Evolutionary conservation across 1,140 invertebrate species (phyloP), one percentile per base, ranked within the genome.

Genomic region (Trichonephila inaurata): DNA sequence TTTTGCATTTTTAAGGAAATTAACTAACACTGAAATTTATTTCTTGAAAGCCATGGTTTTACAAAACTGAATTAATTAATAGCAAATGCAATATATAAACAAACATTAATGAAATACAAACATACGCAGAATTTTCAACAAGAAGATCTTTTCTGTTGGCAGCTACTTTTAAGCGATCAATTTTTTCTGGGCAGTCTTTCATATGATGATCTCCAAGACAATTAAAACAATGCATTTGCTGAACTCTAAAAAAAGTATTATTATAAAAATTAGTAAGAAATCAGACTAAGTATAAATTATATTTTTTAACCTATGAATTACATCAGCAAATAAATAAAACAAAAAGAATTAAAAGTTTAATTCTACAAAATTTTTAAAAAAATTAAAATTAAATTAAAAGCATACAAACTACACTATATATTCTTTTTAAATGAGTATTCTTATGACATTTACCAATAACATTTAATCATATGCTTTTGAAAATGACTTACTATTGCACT

Each of bases 171-270:
- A 28, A 21, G 12, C 92, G 61, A 51, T 94, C 86, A 33, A 94
- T 64, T 64, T 77, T 85, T 28, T 93, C 87, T 40, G 90, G 90
- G 24, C 94, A 94, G 24, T 93, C 51, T 33, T 91, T 92, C 62
- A 94, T 64, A 89, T 91, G 87, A 64, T 94, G 94, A 62, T 92
- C 44, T 51, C 94, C 94, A 40, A 93, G 62, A 58, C 94, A 94
- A 81, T 94, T 94, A 64, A 94, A 94, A 93, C 94, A 94, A 18
- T 87, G 89, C 87, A 94, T 81, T 6, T 58, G 24, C 24, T 72
- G 92, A 21, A 69, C 40, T 51, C 92, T 93, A 28, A 16, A 61
- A n/a, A 91, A 60, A 82, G 33, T 28, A 81, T 16, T 7, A 77
- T 60, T n/a, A 61, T 82, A 60, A 90, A 69, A 21, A 89, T 21